phyloP scores from a whole-genome alignment of 2,113 vertebrate genomes.

The Oenanthe oenanthe region DNA sequence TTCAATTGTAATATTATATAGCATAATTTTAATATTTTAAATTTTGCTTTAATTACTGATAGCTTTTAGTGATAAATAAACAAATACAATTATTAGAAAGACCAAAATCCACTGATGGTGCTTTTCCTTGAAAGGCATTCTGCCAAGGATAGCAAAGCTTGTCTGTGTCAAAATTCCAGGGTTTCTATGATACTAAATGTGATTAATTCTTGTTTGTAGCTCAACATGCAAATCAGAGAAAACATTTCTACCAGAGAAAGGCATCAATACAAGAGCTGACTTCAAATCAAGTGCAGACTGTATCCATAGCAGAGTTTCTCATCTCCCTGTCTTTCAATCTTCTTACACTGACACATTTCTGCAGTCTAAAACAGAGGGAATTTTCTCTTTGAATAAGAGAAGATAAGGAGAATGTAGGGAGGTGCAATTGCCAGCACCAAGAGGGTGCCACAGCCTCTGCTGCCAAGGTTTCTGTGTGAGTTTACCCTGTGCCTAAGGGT shows the following conservation, averaged over 20 bases:
- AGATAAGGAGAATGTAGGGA: not conserved
- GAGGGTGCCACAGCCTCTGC: accelerated
- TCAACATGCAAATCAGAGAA: not conserved
- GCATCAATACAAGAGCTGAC: accelerated
- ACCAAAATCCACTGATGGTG: not conserved
- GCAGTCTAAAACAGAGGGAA: not conserved
- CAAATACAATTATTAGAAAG: not conserved
- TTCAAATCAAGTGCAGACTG: not conserved
- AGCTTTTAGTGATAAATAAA: not conserved
- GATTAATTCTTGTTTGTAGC: not conserved
- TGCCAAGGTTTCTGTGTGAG: not conserved
- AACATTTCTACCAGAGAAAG: not conserved
- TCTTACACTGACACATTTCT: not conserved
- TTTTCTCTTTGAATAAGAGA: not conserved
- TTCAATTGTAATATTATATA: not conserved
- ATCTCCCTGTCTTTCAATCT: not conserved
- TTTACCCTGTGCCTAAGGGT: not conserved
- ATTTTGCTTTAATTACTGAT: not conserved
- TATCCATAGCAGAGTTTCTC: not conserved
- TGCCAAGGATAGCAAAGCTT: not conserved
- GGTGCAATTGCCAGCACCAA: not conserved
- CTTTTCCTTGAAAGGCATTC: not conserved
- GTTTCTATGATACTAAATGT: not conserved
- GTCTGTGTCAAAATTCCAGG: not conserved
- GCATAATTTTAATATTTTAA: not conserved